These are phyloP conservation scores for Nowickia ferox DNA, from an alignment of 2,888 invertebrate species.

Conservation along the genomic window DNA sequence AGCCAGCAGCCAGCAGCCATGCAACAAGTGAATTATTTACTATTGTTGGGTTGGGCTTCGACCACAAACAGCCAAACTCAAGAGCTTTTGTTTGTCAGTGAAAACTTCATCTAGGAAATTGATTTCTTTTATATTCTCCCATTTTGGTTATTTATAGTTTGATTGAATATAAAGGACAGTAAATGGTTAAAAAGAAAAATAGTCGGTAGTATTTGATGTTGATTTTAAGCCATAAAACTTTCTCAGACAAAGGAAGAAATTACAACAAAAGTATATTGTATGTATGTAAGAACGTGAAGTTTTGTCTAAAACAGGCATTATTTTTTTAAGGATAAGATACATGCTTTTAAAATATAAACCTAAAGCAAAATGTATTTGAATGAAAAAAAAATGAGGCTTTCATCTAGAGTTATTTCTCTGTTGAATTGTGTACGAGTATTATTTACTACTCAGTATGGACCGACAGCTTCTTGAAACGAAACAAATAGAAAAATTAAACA, in stretches of 20 bases:
- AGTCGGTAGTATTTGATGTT: conserved; percentile 60
- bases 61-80: conserved; percentile 28
- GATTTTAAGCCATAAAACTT: conserved; percentile 18
- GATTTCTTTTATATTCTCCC: conserved; percentile 44
- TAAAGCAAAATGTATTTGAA: too few species aligned
- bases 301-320: too few species aligned
- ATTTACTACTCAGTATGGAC: too few species aligned
- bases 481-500: too few species aligned
- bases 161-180: conserved; percentile 63
- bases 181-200: conserved; percentile 54
- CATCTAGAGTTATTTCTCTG: too few species aligned
- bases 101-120: conserved; percentile 39
- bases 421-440: too few species aligned
- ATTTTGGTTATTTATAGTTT: conserved; percentile 65
- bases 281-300: background rate
- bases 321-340: too few species aligned
- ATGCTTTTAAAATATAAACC: too few species aligned
- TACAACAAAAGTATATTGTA: background rate
- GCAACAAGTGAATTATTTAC: conserved; percentile 70
- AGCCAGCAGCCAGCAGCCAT: conserved; percentile 8
- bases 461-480: too few species aligned
- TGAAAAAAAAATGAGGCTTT: too few species aligned
- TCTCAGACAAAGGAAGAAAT: conserved; percentile 17
- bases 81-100: conserved; percentile 35
- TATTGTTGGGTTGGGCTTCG: conserved; percentile 50